phyloP scores from a whole-genome alignment of 2,113 vertebrate genomes.

The Oncorhynchus tshawytscha region DNA sequence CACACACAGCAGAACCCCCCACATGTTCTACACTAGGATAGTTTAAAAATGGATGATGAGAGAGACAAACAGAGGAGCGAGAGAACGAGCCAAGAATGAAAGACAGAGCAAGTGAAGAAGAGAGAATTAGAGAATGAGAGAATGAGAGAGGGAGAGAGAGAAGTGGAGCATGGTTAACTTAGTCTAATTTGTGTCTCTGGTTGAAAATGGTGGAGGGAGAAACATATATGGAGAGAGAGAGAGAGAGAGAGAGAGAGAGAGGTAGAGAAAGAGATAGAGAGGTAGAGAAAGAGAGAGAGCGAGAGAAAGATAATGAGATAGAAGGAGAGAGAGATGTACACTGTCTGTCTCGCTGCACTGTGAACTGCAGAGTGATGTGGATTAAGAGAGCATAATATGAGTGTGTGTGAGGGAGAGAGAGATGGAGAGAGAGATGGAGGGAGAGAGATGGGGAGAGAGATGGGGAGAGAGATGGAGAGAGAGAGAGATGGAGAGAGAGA shows the following conservation, averaged over 20 bases:
- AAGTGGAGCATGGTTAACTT: conserved; percentile 16
- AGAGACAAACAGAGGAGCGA: neutral
- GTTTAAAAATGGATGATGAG: conserved; percentile 2
- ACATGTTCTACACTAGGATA: neutral
- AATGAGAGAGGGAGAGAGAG: neutral
- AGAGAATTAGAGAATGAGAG: neutral
- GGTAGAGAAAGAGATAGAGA: accelerated
- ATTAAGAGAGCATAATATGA: conserved; percentile 37
- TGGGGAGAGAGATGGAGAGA: no score
- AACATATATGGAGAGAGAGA: conserved; percentile 37
- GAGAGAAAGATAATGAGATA: neutral
- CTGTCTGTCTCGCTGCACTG: no score
- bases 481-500: neutral
- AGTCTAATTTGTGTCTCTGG: conserved; percentile 16
- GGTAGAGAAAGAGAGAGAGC: no score
- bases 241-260: neutral
- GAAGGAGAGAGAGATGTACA: neutral
- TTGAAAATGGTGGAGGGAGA: conserved; percentile 9
- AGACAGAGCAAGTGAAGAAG: neutral
- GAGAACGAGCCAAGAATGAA: neutral
- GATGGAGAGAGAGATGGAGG: neutral
- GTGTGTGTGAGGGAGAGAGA: neutral
- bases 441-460: no score
- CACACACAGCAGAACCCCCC: neutral
- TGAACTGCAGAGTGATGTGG: conserved; percentile 27